A percentile compares a stretch with the other conserved stretches of the same genome.
These are phyloP conservation scores for Aspidapion aeneum DNA, from an alignment of 2,888 invertebrate genomes.

Conservation along the genomic window DNA sequence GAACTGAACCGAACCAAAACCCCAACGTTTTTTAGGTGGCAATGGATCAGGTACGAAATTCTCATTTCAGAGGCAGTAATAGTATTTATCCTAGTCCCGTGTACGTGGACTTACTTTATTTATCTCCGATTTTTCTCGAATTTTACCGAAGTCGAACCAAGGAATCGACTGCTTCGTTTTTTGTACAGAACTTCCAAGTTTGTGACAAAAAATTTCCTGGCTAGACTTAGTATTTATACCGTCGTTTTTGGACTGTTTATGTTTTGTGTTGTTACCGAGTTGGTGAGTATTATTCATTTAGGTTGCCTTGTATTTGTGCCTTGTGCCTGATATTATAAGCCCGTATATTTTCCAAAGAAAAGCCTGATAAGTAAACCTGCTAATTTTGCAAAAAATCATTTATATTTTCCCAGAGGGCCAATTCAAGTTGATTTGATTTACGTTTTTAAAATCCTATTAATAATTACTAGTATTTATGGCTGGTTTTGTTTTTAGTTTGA, in stretches of 20 bases:
- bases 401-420: too few species aligned
- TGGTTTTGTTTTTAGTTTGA: constrained; percentile 30
- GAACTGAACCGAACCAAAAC: too few species aligned
- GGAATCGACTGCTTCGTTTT: constrained; percentile 50
- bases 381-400: too few species aligned
- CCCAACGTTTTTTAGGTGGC: constrained; percentile 37
- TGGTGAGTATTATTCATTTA: constrained; percentile 50
- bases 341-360: too few species aligned
- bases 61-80: constrained; percentile 48
- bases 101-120: constrained; percentile 68
- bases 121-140: constrained; percentile 30
- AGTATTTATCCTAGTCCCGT: constrained; percentile 59
- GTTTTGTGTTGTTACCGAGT: constrained; percentile 62
- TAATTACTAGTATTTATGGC: too few species aligned
- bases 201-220: constrained; percentile 60
- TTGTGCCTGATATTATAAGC: too few species aligned
- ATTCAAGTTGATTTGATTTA: too few species aligned
- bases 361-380: too few species aligned
- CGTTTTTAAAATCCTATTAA: too few species aligned
- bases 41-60: constrained; percentile 49
- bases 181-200: constrained; percentile 59
- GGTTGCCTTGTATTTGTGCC: too few species aligned
- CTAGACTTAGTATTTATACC: constrained; percentile 65
- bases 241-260: constrained; percentile 62
- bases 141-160: constrained; percentile 54